These are phyloP conservation scores for Mormyrus lacerda DNA, from an alignment of 2,113 vertebrate species.

Conservation along the genomic window DNA sequence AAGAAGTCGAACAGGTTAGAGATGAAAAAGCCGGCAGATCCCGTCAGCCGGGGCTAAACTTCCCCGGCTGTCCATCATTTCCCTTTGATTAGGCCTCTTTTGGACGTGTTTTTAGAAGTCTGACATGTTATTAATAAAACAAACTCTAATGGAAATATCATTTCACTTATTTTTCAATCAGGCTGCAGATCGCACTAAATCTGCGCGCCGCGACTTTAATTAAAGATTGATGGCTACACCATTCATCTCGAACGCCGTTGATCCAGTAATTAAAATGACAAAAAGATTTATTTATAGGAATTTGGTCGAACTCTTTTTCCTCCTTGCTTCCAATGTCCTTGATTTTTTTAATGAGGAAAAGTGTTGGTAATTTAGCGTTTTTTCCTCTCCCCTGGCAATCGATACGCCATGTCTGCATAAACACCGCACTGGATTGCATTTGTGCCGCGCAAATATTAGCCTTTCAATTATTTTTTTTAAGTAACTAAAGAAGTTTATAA, in stretches of 20 bases:
- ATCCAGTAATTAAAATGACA: slow-evolving; percentile 72
- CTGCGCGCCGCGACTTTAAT: slow-evolving; percentile 70
- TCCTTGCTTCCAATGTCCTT: slow-evolving; percentile 38
- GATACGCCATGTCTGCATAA: slow-evolving; percentile 36
- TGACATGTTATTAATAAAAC: slow-evolving; percentile 72
- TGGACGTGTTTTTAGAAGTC: slow-evolving; percentile 62
- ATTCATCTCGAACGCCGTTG: slow-evolving; percentile 62
- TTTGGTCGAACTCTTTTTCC: slow-evolving; percentile 54
- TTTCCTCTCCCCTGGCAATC: slow-evolving; percentile 25
- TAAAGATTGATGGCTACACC: slow-evolving; percentile 66
- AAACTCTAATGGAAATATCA: slow-evolving; percentile 74
- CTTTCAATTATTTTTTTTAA: slow-evolving; percentile 37
- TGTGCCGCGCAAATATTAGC: slow-evolving; percentile 68
- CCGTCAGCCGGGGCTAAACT: slow-evolving; percentile 35
- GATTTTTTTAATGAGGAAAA: slow-evolving; percentile 43
- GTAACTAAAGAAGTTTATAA: not conserved
- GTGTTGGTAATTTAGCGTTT: slow-evolving; percentile 32
- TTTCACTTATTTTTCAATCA: slow-evolving; percentile 73
- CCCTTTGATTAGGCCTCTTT: slow-evolving; percentile 53
- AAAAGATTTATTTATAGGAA: slow-evolving; percentile 70
- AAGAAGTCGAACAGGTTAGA: slow-evolving; percentile 28
- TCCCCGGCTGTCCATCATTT: slow-evolving; percentile 51
- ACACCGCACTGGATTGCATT: slow-evolving; percentile 45
- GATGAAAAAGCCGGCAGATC: slow-evolving; percentile 40
- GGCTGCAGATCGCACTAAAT: slow-evolving; percentile 59